Evolutionary conservation across 1,140 invertebrate species (phyloP).

Genomic region (Vollenhovia emeryi): DNA sequence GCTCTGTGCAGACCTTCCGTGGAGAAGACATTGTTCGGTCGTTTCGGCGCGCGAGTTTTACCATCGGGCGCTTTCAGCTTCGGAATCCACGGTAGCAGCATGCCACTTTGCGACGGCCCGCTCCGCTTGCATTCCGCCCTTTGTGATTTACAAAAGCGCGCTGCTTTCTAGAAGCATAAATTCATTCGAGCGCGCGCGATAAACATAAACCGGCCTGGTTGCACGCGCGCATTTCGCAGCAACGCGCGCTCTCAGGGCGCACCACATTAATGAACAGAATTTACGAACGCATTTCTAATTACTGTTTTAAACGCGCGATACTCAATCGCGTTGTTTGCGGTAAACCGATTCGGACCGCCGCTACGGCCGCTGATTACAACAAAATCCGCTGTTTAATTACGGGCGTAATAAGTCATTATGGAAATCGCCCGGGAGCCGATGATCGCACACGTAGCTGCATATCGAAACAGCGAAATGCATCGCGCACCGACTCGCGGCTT

Average conservation of each 20-base stretch:
- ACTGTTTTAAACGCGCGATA: constrained; percentile 33
- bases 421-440: background rate
- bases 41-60: constrained; percentile 12
- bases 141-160: constrained; percentile 31
- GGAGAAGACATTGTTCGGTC: constrained; percentile 35
- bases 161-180: constrained; percentile 47
- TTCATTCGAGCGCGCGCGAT: constrained; percentile 22
- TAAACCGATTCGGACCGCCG: constrained; percentile 7
- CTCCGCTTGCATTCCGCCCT: constrained; percentile 22
- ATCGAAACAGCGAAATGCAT: constrained; percentile 21
- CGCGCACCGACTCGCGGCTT: background rate
- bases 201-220: background rate
- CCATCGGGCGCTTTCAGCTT: constrained; percentile 5
- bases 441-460: constrained; percentile 8
- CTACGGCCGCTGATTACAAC: constrained; percentile 30
- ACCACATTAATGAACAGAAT: constrained; percentile 42
- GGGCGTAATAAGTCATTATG: constrained; percentile 54
- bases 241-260: background rate
- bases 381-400: constrained; percentile 54
- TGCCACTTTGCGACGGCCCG: constrained; percentile 24
- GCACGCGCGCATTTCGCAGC: constrained; percentile 3
- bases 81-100: constrained; percentile 14
- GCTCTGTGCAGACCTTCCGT: constrained; percentile 27
- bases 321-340: constrained; percentile 39
- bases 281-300: constrained; percentile 51